These are phyloP conservation scores for Mystacides longicornis DNA, from an alignment of 2,888 invertebrate species.

Conservation along the genomic window DNA sequence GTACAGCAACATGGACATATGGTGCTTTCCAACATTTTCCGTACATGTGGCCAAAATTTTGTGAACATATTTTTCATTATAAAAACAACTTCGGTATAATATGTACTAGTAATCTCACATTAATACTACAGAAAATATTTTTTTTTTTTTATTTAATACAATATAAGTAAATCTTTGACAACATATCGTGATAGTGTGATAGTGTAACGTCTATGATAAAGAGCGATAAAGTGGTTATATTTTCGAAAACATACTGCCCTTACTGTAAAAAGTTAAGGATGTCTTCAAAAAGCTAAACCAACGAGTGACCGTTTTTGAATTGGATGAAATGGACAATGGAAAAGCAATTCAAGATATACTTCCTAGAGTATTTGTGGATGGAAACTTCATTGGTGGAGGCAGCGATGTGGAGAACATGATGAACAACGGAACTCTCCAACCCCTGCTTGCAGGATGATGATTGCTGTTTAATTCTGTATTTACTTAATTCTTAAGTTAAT, in stretches of 20 bases:
- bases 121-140: too few species aligned
- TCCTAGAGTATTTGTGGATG: constrained; percentile 89
- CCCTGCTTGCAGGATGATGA: constrained; percentile 43
- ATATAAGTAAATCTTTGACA: too few species aligned
- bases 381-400: constrained; percentile 87
- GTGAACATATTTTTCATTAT: too few species aligned
- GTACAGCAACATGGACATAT: too few species aligned
- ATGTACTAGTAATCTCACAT: too few species aligned
- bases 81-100: too few species aligned
- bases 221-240: constrained; percentile 77
- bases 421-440: constrained; percentile 61
- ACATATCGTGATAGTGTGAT: too few species aligned
- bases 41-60: too few species aligned
- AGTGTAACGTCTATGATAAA: constrained; percentile 45
- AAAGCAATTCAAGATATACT: constrained; percentile 73
- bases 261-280: too few species aligned
- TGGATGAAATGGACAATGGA: constrained; percentile 73
- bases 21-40: too few species aligned
- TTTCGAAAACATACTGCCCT: constrained; percentile 85
- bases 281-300: constrained; percentile 65
- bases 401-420: constrained; percentile 74
- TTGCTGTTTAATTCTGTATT: not conserved
- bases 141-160: too few species aligned
- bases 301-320: constrained; percentile 66
- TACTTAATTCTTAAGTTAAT: not conserved